Evolutionary conservation across 2,888 invertebrate genomes (phyloP), one percentile per base, ranked within the genome.

Genomic region (Seladonia tumulorum): DNA sequence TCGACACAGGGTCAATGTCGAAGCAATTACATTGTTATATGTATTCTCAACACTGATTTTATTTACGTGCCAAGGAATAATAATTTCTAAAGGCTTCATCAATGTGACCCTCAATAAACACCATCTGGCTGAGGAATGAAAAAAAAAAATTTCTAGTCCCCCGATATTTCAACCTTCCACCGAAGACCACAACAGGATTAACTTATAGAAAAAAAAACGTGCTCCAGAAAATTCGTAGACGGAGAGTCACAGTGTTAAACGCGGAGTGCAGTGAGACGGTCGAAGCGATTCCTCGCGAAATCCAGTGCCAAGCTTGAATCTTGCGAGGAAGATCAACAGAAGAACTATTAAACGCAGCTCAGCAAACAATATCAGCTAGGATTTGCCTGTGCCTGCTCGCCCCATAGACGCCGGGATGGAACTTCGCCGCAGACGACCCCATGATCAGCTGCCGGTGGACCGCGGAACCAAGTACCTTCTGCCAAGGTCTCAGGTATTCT

Each of bases 321-420:
- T 25, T 5, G 53, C 22, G 22, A 0, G 8, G 5, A 63, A 63
- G 60, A 63, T n/a, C 25, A 63, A 29, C 60, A 2, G 60, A 63
- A 63, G 60, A 63, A 63, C 60, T 63, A 63, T 63, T 63, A 63
- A 63, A 63, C 60, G 60, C 25, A 16, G 60, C 60, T 63, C 60
- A 29, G 60, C 60, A 63, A 29, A 63, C 16, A 63, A 63, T 63
- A 63, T 63, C 60, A 63, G 60, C 14, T 63, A 29, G 25, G 25
- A 29, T 63, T 63, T 63, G 60, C 60, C 25, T 63, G 5, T 16
- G 1, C 14, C 60, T 25, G 14, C 25, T 22, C 25, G 25, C 22
- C 53, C 22, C 53, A 22, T 29, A 63, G 60, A 63, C 60, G 60
- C 5, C 60, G 16, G 14, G 14, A 16, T 29, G 29, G 60, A 63